Conservation (phyloP, 2,113 vertebrate species). For the Erythrocebus patas region DNA sequence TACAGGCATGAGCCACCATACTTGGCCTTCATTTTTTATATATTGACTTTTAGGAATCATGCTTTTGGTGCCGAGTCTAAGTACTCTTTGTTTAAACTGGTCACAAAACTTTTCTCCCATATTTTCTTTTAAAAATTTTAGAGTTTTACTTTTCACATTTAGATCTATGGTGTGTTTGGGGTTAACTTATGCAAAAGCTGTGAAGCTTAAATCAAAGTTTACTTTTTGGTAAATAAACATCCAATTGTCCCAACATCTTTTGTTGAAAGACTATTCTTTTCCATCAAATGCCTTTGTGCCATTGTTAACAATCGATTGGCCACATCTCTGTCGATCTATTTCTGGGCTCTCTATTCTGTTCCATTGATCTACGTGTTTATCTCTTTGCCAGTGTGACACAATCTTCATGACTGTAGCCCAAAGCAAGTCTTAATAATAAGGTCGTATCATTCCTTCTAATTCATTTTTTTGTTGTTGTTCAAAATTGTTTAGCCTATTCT, state of each 20-base stretch:
- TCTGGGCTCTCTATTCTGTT: background rate
- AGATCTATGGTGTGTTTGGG: rapidly evolving
- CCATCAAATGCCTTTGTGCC: background rate
- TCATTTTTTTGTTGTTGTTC: background rate
- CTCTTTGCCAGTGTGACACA: rapidly evolving
- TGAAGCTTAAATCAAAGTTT: background rate
- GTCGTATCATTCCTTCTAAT: too few species aligned
- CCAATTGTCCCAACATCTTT: background rate
- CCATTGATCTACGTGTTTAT: rapidly evolving
- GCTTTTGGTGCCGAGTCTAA: rapidly evolving
- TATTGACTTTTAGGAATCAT: background rate
- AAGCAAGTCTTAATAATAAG: background rate
- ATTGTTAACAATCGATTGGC: rapidly evolving
- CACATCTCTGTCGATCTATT: rapidly evolving
- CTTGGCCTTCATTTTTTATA: too few species aligned
- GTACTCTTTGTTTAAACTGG: background rate
- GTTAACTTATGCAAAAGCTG: background rate
- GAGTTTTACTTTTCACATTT: rapidly evolving
- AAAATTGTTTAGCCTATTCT: background rate
- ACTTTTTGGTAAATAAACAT: background rate
- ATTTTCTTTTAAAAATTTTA: rapidly evolving
- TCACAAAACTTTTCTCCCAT: background rate
- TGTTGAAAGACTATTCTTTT: background rate
- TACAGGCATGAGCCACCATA: too few species aligned
- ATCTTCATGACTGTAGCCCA: rapidly evolving